phyloP scores from a whole-genome alignment of 2,113 vertebrate species.

The Picathartes gymnocephalus region DNA sequence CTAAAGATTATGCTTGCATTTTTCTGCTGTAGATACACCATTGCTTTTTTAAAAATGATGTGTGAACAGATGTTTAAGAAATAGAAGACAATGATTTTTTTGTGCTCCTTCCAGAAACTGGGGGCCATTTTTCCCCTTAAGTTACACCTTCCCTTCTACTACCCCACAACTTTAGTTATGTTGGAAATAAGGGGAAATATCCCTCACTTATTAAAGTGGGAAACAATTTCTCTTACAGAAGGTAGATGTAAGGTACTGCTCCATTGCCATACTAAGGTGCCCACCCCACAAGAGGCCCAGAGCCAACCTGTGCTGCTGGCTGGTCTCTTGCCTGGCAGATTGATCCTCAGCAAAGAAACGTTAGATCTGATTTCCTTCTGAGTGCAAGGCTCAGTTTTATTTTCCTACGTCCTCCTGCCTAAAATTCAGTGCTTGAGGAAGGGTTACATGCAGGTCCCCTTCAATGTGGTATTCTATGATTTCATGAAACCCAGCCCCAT shows the following conservation, averaged over 20 bases:
- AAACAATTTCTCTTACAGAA: neutral
- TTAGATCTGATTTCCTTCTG: neutral
- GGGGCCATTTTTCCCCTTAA: neutral
- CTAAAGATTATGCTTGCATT: conserved; percentile 5
- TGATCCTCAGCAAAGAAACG: neutral
- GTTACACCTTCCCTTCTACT: neutral
- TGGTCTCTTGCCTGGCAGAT: neutral
- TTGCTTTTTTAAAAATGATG: neutral
- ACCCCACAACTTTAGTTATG: neutral
- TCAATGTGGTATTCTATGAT: neutral
- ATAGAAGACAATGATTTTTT: neutral
- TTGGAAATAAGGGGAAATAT: neutral
- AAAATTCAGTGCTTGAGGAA: neutral
- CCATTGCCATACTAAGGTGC: neutral
- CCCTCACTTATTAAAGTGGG: neutral
- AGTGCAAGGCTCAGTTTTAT: neutral
- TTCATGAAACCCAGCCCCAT: neutral
- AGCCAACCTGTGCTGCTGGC: neutral
- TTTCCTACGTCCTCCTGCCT: neutral
- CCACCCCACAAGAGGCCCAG: neutral
- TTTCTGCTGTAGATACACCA: neutral
- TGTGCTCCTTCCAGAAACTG: neutral
- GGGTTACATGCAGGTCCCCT: neutral
- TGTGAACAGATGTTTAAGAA: neutral
- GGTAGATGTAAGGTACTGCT: neutral